Conservation (phyloP, 1,140 invertebrate genomes). For the Trichomalopsis sarcophagae region DNA sequence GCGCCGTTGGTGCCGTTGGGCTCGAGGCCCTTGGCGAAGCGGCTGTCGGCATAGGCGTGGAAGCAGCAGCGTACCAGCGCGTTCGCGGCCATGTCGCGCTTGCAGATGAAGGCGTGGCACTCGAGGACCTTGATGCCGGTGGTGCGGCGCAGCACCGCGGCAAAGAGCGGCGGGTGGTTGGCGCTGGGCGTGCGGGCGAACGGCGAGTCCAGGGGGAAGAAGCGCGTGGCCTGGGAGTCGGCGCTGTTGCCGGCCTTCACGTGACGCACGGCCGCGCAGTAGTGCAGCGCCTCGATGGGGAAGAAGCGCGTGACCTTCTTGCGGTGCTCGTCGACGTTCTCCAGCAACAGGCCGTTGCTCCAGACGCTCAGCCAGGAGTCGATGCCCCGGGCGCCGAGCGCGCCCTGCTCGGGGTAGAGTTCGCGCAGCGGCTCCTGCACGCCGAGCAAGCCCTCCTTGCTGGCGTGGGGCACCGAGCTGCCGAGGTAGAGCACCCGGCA, state of each 20-base stretch:
- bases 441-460: constrained; percentile 97
- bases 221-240: constrained; percentile 83
- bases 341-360: constrained; percentile 95
- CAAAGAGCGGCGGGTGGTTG: constrained; percentile 97
- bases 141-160: constrained; percentile 94
- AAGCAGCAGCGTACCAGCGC: constrained; percentile 95
- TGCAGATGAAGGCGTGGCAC: constrained; percentile 99
- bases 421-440: constrained; percentile 98
- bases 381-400: constrained; percentile 90
- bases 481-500: constrained; percentile 99
- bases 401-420: constrained; percentile 95
- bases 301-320: constrained; percentile 97
- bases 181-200: constrained; percentile 92
- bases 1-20: constrained; percentile 66
- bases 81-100: constrained; percentile 94
- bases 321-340: constrained; percentile 97
- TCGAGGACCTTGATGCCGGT: constrained; percentile 99
- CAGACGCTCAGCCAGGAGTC: constrained; percentile 98
- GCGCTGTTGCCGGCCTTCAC: constrained; percentile 77
- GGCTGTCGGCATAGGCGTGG: constrained; percentile 95
- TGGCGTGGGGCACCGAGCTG: constrained; percentile 96
- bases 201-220: constrained; percentile 96
- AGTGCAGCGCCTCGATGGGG: constrained; percentile 96
- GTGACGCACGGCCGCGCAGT: constrained; percentile 97
- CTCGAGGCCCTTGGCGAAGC: constrained; percentile 90